phyloP scores from a whole-genome alignment of 2,797 vertebrate species.

The Oryzias sinensis region DNA sequence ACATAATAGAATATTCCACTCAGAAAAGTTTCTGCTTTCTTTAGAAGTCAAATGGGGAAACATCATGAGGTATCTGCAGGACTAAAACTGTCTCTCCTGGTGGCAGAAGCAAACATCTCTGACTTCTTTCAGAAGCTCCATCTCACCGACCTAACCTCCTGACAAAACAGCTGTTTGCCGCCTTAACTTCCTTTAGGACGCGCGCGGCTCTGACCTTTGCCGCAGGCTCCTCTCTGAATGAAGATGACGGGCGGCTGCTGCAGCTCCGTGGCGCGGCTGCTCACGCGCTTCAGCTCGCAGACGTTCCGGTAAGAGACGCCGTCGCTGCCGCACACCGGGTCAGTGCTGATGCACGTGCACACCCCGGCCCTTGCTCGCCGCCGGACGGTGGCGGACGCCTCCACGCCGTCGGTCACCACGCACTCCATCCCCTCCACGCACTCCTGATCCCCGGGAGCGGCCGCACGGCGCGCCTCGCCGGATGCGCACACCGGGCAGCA shows the following conservation, averaged over 20 bases:
- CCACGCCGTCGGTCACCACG: conserved; percentile 73
- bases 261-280: conserved; percentile 73
- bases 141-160: too few species aligned
- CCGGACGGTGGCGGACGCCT: conserved; percentile 80
- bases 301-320: conserved; percentile 85
- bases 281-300: conserved; percentile 88
- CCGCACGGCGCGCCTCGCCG: conserved; percentile 85
- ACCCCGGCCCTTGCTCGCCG: conserved; percentile 77
- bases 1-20: too few species aligned
- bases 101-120: too few species aligned
- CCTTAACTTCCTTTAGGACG: too few species aligned
- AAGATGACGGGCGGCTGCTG: conserved; percentile 84
- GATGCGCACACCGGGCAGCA: conserved; percentile 90
- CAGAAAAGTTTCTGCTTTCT: too few species aligned
- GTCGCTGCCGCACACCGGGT: conserved; percentile 92
- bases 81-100: too few species aligned
- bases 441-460: conserved; percentile 60
- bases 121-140: too few species aligned
- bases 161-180: too few species aligned
- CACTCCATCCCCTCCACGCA: conserved; percentile 85
- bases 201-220: conserved; percentile 68
- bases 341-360: conserved; percentile 81
- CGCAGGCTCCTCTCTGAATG: conserved; percentile 90
- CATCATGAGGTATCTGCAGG: too few species aligned
- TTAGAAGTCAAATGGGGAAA: too few species aligned